Evolutionary conservation across 64 coral and sea anemone species (phyloP), one percentile per base, ranked within the genome.

Genomic region (Trachythela sp.): DNA sequence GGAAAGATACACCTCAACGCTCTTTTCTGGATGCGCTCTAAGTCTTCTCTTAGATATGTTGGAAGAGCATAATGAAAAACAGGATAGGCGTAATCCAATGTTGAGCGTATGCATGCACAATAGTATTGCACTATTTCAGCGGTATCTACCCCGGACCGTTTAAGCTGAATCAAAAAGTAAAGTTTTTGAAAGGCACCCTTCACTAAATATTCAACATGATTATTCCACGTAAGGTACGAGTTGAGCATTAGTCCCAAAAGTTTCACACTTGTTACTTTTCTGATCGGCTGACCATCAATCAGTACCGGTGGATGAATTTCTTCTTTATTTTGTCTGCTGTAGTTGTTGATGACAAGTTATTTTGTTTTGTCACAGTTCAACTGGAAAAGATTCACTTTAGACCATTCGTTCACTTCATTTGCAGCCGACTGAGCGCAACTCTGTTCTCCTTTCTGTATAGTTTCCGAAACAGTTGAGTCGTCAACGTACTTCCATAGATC

Each of bases 201-300:
- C 41, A 88, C 86, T 38, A 88, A n/a, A 24, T 88, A 20, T 88
- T 88, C 86, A 2, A 88, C 26, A 71, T 88, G 56, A 40, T 88
- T 50, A 26, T 88, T 88, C 86, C 86, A 88, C 26, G 86, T 22
- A 13, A 88, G 36, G 29, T 41, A 7, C 22, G 54, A 70, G 86
- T 88, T 88, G 10, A 88, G 30, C 37, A 54, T 88, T 39, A 88
- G 33, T 20, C 86, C 86, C 20, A 88, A 29, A 36, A 88, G 41
- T 29, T 88, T 88, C 8, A 64, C 86, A 26, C 86, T 88, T 15
- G 54, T 37, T 70, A 71, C 59, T 20, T 13, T 22, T 37, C 24
- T 42, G 36, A 88, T 88, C 26, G 51, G 52, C 2, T 88, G 10
- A 26, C 58, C 56, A 9, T 58, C 18, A n/a, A 68, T 68, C 20